Evolutionary conservation across 2,888 invertebrate species (phyloP).

Genomic region (Cylindroiulus punctatus): DNA sequence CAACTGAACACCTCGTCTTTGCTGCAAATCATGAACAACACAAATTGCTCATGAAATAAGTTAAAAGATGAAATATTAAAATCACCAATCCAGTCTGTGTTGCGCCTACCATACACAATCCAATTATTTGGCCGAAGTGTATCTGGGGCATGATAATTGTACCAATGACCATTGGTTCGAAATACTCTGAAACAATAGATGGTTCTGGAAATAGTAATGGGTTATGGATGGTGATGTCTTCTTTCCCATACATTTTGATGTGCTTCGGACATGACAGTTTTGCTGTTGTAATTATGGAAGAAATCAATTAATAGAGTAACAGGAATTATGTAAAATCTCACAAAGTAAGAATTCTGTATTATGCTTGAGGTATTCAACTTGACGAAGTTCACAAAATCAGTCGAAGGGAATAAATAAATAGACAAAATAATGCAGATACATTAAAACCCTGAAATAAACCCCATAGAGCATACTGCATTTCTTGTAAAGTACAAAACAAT

Average conservation of each 20-base stretch:
- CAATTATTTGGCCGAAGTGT: constrained; percentile 62
- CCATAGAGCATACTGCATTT: too few species aligned
- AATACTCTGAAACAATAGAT: constrained; percentile 78
- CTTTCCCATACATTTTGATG: constrained; percentile 67
- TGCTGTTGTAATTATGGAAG: constrained; percentile 65
- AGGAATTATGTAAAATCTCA: too few species aligned
- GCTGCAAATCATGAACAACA: constrained; percentile 63
- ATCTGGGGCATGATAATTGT: constrained; percentile 86
- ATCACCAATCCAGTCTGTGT: background rate
- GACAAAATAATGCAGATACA: too few species aligned
- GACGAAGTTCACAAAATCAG: background rate
- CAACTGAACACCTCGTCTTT: constrained; percentile 77
- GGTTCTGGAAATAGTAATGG: constrained; percentile 64
- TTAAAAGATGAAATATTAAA: background rate
- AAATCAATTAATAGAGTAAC: constrained; percentile 55
- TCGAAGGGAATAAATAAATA: background rate
- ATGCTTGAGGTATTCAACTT: too few species aligned
- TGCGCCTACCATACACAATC: constrained; percentile 64
- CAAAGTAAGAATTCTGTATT: too few species aligned
- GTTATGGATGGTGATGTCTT: constrained; percentile 65
- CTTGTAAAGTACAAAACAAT: too few species aligned
- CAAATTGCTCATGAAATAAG: background rate
- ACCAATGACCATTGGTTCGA: constrained; percentile 87
- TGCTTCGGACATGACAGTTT: constrained; percentile 78
- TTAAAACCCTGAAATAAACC: too few species aligned